These are phyloP conservation scores for Hycleus phaleratus DNA, from an alignment of 1,140 invertebrate genomes.

Conservation along the genomic window DNA sequence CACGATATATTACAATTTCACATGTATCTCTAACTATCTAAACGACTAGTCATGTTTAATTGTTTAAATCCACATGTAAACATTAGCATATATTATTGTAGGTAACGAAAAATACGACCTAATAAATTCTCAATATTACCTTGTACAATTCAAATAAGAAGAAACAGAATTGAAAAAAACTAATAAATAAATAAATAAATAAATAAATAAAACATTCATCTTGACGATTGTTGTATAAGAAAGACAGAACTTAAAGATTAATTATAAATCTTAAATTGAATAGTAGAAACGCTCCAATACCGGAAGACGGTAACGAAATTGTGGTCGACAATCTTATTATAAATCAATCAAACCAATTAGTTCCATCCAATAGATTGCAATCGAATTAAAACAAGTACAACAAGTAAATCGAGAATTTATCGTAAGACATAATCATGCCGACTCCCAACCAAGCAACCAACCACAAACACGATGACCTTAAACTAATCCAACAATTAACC, in stretches of 20 bases:
- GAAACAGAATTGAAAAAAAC: no score
- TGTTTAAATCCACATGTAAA: not conserved
- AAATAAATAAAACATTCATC: no score
- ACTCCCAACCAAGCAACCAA: not conserved
- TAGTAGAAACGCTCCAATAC: no score
- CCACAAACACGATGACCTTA: not conserved
- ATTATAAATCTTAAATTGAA: no score
- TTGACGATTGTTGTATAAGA: no score
- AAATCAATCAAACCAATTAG: constrained; percentile 13
- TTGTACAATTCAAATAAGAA: no score
- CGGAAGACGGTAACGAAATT: no score
- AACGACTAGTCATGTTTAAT: not conserved
- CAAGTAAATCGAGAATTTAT: constrained; percentile 10
- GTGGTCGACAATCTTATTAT: constrained; percentile 3
- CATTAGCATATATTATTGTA: no score
- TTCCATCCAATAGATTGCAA: constrained; percentile 11
- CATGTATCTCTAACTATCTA: not conserved
- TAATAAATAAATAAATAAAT: no score
- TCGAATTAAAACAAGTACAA: constrained; percentile 10
- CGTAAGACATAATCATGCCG: constrained; percentile 3
- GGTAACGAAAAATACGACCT: no score
- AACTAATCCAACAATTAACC: not conserved
- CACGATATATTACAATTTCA: constrained; percentile 2
- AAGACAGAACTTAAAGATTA: no score
- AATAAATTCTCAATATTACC: no score